Conservation (phyloP, 2,113 vertebrate genomes). For the Otus sunia region DNA sequence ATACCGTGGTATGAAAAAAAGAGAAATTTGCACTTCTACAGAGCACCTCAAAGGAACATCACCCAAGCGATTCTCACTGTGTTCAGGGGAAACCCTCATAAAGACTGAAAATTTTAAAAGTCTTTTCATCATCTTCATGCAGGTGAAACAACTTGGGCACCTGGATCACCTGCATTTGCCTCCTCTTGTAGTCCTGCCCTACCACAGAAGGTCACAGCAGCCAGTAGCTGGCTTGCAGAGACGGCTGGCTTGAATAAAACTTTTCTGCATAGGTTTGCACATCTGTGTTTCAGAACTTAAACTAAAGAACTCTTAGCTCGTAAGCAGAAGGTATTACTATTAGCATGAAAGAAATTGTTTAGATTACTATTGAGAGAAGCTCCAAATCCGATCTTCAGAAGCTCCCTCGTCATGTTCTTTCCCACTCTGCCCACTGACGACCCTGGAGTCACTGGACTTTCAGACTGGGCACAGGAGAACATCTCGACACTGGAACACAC, state of each 20-base stretch:
- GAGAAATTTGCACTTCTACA: background rate
- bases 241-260: background rate
- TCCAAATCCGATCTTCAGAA: background rate
- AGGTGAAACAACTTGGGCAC: background rate
- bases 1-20: background rate
- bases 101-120: background rate
- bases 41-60: background rate
- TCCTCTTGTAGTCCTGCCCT: background rate
- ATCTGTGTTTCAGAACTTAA: background rate
- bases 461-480: background rate
- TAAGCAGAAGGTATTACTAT: background rate
- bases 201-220: background rate
- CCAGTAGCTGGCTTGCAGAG: background rate
- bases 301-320: background rate
- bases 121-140: background rate
- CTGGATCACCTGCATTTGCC: background rate
- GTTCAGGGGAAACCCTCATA: background rate
- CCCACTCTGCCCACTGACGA: background rate
- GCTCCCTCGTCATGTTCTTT: background rate
- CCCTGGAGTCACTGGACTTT: background rate
- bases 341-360: background rate
- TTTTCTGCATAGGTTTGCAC: background rate
- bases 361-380: background rate
- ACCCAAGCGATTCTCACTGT: background rate
- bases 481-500: background rate